Evolutionary conservation across 2,888 invertebrate genomes (phyloP), one percentile per base, ranked within the genome.

Genomic region (Troides helena): DNA sequence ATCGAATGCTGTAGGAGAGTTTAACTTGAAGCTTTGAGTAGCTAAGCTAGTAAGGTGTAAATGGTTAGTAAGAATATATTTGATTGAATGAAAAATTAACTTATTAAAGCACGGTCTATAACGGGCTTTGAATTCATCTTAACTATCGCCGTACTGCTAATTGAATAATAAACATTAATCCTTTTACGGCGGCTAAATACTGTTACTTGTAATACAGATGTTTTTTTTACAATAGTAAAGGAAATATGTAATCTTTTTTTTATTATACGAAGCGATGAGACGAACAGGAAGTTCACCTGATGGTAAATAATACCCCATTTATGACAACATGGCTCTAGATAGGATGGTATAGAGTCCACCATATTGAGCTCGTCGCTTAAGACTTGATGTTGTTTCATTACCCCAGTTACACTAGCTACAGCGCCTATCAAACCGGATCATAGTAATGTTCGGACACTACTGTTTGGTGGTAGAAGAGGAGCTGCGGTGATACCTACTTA

Each of bases 1-100:
- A 70, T 70, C 59, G 46, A 66, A 63, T 59, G 46, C 53, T 18
- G 23, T 57, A 18, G 57, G n/a, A 62, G 62, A 53, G 59, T 63
- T 63, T 67, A 53, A 67, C 59, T 62, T 63, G 58, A 70, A 58
- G 30, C 58, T 53, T 21, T 21, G 21, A 21, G 21, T 21, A 21
- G 21, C 21, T 21, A 21, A 21, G 21, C 21, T 21, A 21, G 21
- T 21, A 23, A 14, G 46, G 43, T 39, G 39, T 39, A 57, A 62
- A 60, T 30, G 36, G 43, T 62, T 21, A 43, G 6, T 30, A 50
- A 59, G 23, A 23, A n/a, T 58, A 58, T 39, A 57, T 53, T 62
- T 62, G 62, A 69, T 57, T 65, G 57, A 58, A 61, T 59, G 46
- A 12, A 68, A 65, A 18, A n/a, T 10, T n/a, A 53, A 61, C 57